Percentiles rank a stretch among this genome's conserved stretches.
Evolutionary conservation across 1,140 invertebrate genomes (phyloP).

Genomic region (Bombus waltoni): DNA sequence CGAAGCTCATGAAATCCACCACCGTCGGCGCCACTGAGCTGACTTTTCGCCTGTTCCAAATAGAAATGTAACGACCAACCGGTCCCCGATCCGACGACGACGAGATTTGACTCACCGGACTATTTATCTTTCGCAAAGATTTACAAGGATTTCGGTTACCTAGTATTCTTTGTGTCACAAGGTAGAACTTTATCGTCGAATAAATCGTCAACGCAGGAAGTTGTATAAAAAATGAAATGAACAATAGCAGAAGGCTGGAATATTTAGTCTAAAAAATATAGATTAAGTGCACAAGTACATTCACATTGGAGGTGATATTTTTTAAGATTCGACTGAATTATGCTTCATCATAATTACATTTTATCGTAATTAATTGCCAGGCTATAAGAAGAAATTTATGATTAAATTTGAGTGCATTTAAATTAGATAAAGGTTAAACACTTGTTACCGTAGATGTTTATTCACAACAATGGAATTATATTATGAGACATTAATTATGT

Average conservation of each 20-base stretch:
- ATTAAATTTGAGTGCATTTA: background rate
- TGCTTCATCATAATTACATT: background rate
- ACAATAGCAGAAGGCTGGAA: background rate
- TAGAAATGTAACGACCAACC: slow-evolving; percentile 6
- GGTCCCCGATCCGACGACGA: background rate
- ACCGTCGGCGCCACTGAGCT: slow-evolving; percentile 63
- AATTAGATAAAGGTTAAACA: background rate
- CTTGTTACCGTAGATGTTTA: background rate
- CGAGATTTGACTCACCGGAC: background rate
- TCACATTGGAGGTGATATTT: background rate
- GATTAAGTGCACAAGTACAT: too few relatives aligned
- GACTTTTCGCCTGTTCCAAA: slow-evolving; percentile 16
- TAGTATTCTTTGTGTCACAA: background rate
- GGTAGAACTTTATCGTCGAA: background rate
- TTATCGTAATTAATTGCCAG: too few relatives aligned
- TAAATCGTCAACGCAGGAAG: background rate
- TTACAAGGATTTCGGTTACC: background rate
- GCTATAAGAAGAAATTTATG: background rate
- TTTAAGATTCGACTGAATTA: background rate
- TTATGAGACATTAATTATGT: background rate
- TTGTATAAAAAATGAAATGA: background rate
- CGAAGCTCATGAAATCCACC: slow-evolving; percentile 49
- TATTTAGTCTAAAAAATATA: too few relatives aligned
- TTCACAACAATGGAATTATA: background rate
- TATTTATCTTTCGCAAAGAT: background rate